These are phyloP conservation scores for Sarcophaga bullata DNA, from an alignment of 1,140 invertebrate genomes.

Conservation along the genomic window DNA sequence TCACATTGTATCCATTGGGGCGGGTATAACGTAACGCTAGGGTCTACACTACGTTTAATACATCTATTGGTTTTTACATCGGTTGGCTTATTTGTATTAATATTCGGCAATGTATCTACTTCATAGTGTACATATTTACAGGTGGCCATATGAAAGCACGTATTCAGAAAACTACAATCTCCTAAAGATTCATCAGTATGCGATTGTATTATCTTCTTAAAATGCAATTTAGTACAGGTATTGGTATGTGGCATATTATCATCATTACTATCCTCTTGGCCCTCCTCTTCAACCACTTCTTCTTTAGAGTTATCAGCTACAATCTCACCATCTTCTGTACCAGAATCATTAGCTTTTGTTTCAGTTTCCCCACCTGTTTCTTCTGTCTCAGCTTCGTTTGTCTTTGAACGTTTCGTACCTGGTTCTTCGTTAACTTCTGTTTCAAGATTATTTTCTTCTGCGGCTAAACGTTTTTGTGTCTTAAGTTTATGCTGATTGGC, in stretches of 20 bases:
- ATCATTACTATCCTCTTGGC: constrained; percentile 47
- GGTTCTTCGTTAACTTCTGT: constrained; percentile 27
- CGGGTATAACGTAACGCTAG: constrained; percentile 80
- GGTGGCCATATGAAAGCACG: constrained; percentile 98
- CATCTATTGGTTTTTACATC: constrained; percentile 61
- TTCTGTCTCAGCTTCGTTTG: neutral
- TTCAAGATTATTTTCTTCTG: constrained; percentile 33
- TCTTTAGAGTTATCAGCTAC: constrained; percentile 50
- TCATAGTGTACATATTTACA: constrained; percentile 98
- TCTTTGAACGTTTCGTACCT: constrained; percentile 2
- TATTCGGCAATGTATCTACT: constrained; percentile 75
- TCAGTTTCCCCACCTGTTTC: neutral
- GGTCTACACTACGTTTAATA: constrained; percentile 59
- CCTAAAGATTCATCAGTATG: constrained; percentile 97
- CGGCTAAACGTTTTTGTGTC: constrained; percentile 5
- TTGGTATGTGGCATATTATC: constrained; percentile 46
- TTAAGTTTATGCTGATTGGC: constrained; percentile 30
- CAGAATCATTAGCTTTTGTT: constrained; percentile 43
- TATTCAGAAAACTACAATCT: constrained; percentile 97
- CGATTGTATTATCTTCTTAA: constrained; percentile 96
- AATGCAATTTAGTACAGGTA: constrained; percentile 91
- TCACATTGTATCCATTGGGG: constrained; percentile 98
- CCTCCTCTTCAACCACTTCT: constrained; percentile 43
- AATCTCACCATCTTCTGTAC: constrained; percentile 59
- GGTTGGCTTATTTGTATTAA: constrained; percentile 63